Percentiles rank a stretch among this genome's conserved stretches.
Evolutionary conservation across 2,888 invertebrate genomes (phyloP).

Genomic region (Stenodera caucasica): DNA sequence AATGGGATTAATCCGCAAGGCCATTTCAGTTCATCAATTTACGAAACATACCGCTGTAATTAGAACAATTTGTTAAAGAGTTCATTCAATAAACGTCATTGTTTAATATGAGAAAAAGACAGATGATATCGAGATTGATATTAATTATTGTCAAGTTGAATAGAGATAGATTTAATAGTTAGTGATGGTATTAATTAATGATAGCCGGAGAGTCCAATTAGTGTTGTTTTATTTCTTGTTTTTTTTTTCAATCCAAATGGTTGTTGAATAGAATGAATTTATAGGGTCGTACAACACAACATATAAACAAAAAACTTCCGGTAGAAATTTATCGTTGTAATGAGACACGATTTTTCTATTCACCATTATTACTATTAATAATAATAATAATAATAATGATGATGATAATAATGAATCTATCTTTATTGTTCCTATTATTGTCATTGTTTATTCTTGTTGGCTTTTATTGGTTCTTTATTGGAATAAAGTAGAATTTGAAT

Average conservation of each 20-base stretch:
- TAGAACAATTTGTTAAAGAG: background rate
- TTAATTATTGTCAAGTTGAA: background rate
- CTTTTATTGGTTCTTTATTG: background rate
- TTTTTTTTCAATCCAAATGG: no score
- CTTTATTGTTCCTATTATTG: background rate
- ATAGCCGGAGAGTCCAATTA: background rate
- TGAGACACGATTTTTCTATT: no score
- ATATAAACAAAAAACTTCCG: conserved; percentile 3
- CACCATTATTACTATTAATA: background rate
- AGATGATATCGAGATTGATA: background rate
- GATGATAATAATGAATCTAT: no score
- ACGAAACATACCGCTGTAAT: background rate
- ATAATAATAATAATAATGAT: no score
- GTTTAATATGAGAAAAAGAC: background rate
- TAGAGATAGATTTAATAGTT: background rate
- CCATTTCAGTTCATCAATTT: background rate
- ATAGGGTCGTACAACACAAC: no score
- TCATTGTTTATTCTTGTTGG: no score
- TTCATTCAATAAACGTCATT: background rate
- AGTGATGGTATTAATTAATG: background rate
- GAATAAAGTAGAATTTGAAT: background rate
- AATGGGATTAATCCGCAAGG: background rate
- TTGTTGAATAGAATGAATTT: conserved; percentile 1
- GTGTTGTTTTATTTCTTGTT: no score
- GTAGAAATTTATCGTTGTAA: background rate